Base-by-base conservation (phyloP, 2,113 vertebrate genomes). In the Agapornis roseicollis region DNA sequence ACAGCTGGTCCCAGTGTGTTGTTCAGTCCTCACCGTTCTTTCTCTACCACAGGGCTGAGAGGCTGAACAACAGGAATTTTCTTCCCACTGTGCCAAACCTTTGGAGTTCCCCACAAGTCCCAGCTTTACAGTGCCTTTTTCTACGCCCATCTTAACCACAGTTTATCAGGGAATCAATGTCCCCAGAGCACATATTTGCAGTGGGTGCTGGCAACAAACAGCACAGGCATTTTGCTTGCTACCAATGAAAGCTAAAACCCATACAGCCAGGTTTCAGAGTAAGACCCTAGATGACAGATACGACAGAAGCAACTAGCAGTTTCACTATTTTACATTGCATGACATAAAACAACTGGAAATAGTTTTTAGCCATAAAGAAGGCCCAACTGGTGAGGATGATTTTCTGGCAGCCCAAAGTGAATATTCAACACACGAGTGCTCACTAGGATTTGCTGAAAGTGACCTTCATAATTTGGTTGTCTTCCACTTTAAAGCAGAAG, bases 41-140 rank as follows among this genome's bases (percentile, higher is more conserved):
- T 17, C 44, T 0, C 0, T 31, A 13, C 44, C 39, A 7, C 17
- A 5, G 35, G 4, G 0, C 12, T 19, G 29, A 79, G 35, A 77
- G 6, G 9, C 29, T 82, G 85, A 89, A 44, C 13, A 77, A 52
- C 27, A 66, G 60, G 18, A 65, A 72, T 11, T 37, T 6, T 39
- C 49, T 77, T 90, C 31, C 64, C 41, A 29, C 0, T 0, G 14
- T 27, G 29, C 27, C 53, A 82, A 69, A 58, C 4, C 0, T 39
- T 56, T 3, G 1, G 53, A 65, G 31, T 3, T 3, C 24, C 25
- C 23, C 13, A 3, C 24, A 52, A 78, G 29, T 31, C 61, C 2
- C 0, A 65, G 29, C 35, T 85, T 47, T 29, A 37, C 0, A 1
- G 10, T 22, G 16, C 49, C 68, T 72, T 31, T 22, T 64, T 69